Base-by-base conservation (phyloP, 2,888 invertebrate genomes). In the Diarsia brunnea region DNA sequence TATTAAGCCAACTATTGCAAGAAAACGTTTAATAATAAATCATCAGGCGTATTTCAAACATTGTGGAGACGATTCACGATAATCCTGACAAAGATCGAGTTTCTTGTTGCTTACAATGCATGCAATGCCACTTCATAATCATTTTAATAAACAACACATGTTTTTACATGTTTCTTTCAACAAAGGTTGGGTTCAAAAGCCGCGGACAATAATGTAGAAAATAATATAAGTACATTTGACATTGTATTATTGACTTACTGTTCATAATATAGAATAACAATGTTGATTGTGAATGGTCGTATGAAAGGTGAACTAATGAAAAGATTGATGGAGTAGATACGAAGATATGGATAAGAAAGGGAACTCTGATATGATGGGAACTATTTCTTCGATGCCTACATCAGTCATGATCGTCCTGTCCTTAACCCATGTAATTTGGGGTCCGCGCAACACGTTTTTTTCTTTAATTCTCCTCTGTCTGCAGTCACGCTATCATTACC, bases 111-210 rank as follows among this genome's bases (percentile, higher is more conserved):
- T 27, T 38, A 19, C 4, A 69, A 4, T 27, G 12, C 27, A n/a
- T 60, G 24, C 21, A 8, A 38, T 55, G 19, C 1, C 16, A 38
- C 14, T 16, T 16, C 4, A 31, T 49, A 21, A 43, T 27, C 16
- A 51, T 60, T 47, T 45, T 31, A 24, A 47, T 24, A 7, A 11
- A 45, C 5, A 58, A 58, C 21, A 47, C 31, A 38, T 73, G 73
- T 72, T 72, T 72, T 55, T 19, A 47, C 19, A 55, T 31, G 45
- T 45, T 72, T 19, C 0, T 1, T n/a, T 45, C 45, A 3, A 53
- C 45, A 75, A 75, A 74, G 19, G 14, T 63, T 63, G 63, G 5
- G 45, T 77, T 55, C 31, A 74, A 61, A 74, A 24, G 45, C 8
- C 45, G 45, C 19, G 12, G 24, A 12, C 31, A 45, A 73, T 47